Conservation (phyloP, 2,113 vertebrate species). For the Orcinus orca region DNA sequence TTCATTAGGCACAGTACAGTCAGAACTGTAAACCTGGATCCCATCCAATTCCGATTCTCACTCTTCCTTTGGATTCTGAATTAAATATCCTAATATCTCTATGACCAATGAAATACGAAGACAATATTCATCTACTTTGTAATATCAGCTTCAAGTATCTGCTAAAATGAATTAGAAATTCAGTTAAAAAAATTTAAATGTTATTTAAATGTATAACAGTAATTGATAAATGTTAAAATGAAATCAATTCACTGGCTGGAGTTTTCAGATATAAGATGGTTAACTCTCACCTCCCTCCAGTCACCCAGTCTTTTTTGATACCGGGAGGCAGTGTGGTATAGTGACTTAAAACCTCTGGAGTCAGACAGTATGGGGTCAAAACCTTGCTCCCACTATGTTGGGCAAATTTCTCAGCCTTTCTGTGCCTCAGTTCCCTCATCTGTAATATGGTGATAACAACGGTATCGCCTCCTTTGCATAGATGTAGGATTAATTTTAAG, state of each 20-base stretch:
- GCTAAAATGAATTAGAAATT: constrained; percentile 22
- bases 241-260: neutral
- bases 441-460: neutral
- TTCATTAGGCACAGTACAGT: neutral
- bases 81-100: neutral
- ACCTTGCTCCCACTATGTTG: neutral
- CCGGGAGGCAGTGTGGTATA: neutral
- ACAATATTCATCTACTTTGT: neutral
- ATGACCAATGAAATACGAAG: neutral
- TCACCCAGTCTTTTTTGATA: neutral
- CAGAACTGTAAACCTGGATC: neutral
- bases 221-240: constrained; percentile 8
- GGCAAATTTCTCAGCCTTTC: neutral
- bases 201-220: neutral
- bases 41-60: neutral
- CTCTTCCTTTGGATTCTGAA: neutral
- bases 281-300: neutral
- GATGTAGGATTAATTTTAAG: neutral
- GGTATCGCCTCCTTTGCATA: neutral
- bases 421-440: neutral
- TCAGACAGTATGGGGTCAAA: neutral
- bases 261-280: neutral
- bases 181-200: neutral
- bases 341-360: neutral
- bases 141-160: neutral